A percentile compares a stretch with the other conserved stretches of the same genome.
Conservation (phyloP, 1,140 invertebrate species). For the Bicyclus anynana region DNA sequence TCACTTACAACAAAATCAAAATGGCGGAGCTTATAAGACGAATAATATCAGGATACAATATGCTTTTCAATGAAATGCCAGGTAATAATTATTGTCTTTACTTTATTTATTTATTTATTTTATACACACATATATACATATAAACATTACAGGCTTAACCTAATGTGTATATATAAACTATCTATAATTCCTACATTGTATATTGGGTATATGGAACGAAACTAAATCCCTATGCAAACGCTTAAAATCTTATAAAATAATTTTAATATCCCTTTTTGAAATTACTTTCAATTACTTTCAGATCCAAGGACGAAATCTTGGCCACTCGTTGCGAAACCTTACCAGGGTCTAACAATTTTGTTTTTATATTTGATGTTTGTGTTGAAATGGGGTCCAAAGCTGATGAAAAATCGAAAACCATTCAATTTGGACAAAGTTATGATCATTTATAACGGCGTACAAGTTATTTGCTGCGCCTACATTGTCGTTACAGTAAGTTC, state of each 20-base stretch:
- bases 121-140: too few relatives aligned
- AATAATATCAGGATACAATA: conserved; percentile 30
- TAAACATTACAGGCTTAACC: too few relatives aligned
- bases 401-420: conserved; percentile 56
- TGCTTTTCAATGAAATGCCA: conserved; percentile 37
- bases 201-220: too few relatives aligned
- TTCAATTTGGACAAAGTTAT: conserved; percentile 77
- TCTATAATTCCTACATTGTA: too few relatives aligned
- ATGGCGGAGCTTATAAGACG: conserved; percentile 42
- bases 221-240: too few relatives aligned
- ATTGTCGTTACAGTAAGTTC: conserved; percentile 43
- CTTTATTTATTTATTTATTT: too few relatives aligned
- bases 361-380: conserved; percentile 42
- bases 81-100: too few relatives aligned
- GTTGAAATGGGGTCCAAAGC: conserved; percentile 59
- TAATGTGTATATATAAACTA: too few relatives aligned
- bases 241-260: too few relatives aligned
- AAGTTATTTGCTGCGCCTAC: conserved; percentile 80
- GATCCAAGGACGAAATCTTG: conserved; percentile 52
- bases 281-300: conserved; percentile 33
- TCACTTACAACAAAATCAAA: neutral
- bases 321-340: conserved; percentile 45
- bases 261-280: too few relatives aligned
- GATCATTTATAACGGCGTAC: conserved; percentile 85
- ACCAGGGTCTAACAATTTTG: conserved; percentile 33